Percentiles rank a stretch among this genome's conserved stretches.
These are phyloP conservation scores for Neotoma lepida DNA, from an alignment of 2,113 vertebrate genomes.

Conservation along the genomic window DNA sequence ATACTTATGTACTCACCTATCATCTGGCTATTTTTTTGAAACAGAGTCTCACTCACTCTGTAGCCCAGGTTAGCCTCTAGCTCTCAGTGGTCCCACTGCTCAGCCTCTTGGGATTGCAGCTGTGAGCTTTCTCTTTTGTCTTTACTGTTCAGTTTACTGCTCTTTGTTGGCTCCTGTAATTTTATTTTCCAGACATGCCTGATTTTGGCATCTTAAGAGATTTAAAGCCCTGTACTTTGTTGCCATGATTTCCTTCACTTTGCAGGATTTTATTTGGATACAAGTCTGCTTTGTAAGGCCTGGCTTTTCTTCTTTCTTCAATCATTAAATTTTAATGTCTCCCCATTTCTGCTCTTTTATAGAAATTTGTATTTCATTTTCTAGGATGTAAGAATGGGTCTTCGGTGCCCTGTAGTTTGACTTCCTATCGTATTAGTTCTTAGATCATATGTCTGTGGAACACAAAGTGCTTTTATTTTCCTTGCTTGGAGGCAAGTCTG, in stretches of 20 bases:
- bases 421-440: constrained; percentile 67
- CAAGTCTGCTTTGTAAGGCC: constrained; percentile 55
- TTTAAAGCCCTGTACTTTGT: constrained; percentile 28
- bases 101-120: neutral
- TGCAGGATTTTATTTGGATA: constrained; percentile 46
- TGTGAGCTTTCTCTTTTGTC: neutral
- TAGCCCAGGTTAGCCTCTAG: neutral
- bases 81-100: neutral
- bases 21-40: neutral
- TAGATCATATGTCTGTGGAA: neutral
- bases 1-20: too few relatives aligned
- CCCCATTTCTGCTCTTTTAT: constrained; percentile 21
- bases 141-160: neutral
- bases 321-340: constrained; percentile 42
- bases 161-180: constrained; percentile 42
- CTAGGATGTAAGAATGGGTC: neutral
- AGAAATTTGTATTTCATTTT: constrained; percentile 43
- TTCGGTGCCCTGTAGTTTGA: constrained; percentile 28
- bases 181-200: constrained; percentile 47
- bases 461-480: neutral
- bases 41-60: neutral
- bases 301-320: constrained; percentile 23
- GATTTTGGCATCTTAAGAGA: constrained; percentile 44
- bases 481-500: neutral
- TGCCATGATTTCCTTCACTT: constrained; percentile 2